Evolutionary conservation across 1,140 invertebrate species (phyloP).

Genomic region (Lysiphlebus fabarum): DNA sequence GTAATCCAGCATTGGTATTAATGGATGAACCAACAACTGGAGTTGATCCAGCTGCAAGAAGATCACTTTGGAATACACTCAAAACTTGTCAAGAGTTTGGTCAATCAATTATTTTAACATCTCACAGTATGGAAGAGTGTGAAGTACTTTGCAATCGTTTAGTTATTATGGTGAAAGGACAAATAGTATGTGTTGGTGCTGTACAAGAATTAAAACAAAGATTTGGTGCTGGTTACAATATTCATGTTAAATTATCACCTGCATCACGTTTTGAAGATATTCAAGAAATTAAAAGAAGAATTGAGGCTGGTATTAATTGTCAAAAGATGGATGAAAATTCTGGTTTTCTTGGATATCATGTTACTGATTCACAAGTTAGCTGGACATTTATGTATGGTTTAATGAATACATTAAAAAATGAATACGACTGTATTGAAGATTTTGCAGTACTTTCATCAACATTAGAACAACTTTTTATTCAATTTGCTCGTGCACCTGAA

Average conservation of each 20-base stretch:
- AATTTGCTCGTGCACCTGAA: constrained; percentile 45
- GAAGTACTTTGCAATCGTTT: constrained; percentile 81
- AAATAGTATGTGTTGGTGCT: constrained; percentile 69
- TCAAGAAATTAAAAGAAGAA: constrained; percentile 39
- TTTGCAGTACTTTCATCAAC: constrained; percentile 50
- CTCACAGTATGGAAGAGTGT: constrained; percentile 89
- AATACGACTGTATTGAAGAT: constrained; percentile 47
- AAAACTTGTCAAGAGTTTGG: constrained; percentile 61
- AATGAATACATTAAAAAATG: constrained; percentile 45
- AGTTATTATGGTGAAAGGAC: constrained; percentile 85
- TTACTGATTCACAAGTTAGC: constrained; percentile 40
- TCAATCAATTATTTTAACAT: constrained; percentile 73
- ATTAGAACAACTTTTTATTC: constrained; percentile 51
- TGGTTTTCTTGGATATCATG: constrained; percentile 47
- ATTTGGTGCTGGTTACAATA: constrained; percentile 58
- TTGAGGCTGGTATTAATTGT: constrained; percentile 41
- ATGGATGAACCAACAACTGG: constrained; percentile 74
- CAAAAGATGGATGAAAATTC: constrained; percentile 47
- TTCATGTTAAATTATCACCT: constrained; percentile 48
- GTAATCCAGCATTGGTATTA: constrained; percentile 70
- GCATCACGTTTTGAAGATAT: constrained; percentile 30
- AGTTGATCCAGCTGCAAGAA: constrained; percentile 80
- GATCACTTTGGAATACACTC: constrained; percentile 75
- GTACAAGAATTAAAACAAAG: constrained; percentile 66
- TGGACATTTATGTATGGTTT: constrained; percentile 50